Percentiles rank a stretch among this genome's conserved stretches.
phyloP scores from a whole-genome alignment of 2,797 vertebrate genomes.

The Hipposideros larvatus region DNA sequence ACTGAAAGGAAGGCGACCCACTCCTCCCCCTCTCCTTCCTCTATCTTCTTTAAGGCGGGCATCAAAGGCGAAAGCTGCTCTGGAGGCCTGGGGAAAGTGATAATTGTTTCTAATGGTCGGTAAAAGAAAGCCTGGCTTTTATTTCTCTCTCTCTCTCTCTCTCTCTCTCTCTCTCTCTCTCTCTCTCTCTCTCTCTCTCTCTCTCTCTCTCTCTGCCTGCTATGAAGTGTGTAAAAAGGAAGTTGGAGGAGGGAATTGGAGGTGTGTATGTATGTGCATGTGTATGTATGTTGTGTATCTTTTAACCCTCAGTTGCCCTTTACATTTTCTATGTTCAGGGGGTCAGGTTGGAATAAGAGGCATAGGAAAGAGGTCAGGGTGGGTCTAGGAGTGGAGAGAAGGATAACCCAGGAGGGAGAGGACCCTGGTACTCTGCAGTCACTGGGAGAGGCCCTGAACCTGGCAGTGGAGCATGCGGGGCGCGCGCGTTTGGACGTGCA shows the following conservation, averaged over 20 bases:
- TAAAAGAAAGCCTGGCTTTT: conserved; percentile 48
- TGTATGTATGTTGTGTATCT: neutral
- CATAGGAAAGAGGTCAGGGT: neutral
- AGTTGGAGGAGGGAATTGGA: neutral
- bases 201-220: neutral
- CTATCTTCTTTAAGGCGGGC: conserved; percentile 74
- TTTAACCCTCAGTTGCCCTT: conserved; percentile 55
- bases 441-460: neutral
- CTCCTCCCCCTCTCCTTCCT: neutral
- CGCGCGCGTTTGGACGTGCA: neutral
- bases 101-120: conserved; percentile 76
- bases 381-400: too few species aligned
- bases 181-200: neutral
- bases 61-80: conserved; percentile 71
- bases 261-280: neutral
- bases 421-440: neutral
- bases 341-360: neutral
- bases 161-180: too few species aligned
- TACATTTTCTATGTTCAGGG: neutral
- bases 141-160: neutral
- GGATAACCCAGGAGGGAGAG: neutral
- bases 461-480: neutral
- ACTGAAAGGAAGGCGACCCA: conserved; percentile 58
- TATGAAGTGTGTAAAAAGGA: conserved; percentile 60
- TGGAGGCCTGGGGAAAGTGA: conserved; percentile 71